Evolutionary conservation across 2,888 invertebrate species (phyloP), one percentile per base, ranked within the genome.

Genomic region (Anaspis maculata): DNA sequence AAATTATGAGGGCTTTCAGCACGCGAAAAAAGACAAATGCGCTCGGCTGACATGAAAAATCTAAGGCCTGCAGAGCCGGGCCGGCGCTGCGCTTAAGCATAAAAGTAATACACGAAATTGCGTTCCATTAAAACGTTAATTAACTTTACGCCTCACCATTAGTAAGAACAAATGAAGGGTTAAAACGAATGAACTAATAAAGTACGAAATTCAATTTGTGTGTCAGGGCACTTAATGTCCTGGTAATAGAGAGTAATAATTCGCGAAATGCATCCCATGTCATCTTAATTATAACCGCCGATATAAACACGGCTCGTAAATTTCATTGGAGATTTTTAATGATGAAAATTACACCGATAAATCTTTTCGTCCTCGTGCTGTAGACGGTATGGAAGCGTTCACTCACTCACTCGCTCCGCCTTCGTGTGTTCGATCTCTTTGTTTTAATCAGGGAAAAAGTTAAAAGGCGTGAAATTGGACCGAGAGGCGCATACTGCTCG

Each of bases 141-240:
- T 19, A 19, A 19, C 19, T 19, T 19, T 19, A 5, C 19, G 19
- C 5, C 19, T 5, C 19, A 9, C 19, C 19, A 9, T 6, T 19
- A 6, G 19, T 19, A 30, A 25, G 30, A 37, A 37, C 27, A 37
- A 37, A 33, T 32, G 37, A 34, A 29, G 37, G 37, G 37, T 37
- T 37, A 24, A 37, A 33, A 32, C 33, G 37, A 37, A 37, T 30
- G 37, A 32, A 37, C 33, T 30, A 33, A 44, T 45, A 45, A 45
- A 45, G 41, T 30, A 41, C 40, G 37, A 45, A 40, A 45, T 45
- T 45, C 45, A 45, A 45, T 45, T 45, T 45, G 42, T 39, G 37
- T 25, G 32, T 39, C 26, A 26, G 32, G 35, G 37, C 38, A 32
- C 36, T 44, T 44, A 44, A 41, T 41, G 39, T 36, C 41, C 32